A percentile compares a stretch with the other conserved stretches of the same genome.
Conservation (phyloP, 2,113 vertebrate genomes). For the Tragelaphus strepsiceros region DNA sequence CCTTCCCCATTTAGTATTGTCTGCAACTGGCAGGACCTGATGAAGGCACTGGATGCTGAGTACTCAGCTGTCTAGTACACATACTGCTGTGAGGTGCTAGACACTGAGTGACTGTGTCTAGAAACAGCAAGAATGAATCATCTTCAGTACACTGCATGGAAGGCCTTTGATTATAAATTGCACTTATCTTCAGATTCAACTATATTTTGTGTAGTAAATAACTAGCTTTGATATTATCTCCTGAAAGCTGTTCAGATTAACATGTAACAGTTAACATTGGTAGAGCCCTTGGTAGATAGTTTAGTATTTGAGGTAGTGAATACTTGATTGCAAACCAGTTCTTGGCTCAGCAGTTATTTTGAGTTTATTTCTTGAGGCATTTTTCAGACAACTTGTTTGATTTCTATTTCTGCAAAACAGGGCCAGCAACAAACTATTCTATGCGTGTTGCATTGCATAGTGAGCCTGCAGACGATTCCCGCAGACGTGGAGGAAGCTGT, state of each 20-base stretch:
- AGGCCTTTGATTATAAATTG: neutral
- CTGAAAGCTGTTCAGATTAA: neutral
- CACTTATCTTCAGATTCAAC: neutral
- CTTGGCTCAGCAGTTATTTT: neutral
- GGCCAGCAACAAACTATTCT: constrained; percentile 90
- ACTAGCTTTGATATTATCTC: neutral
- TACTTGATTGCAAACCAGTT: neutral
- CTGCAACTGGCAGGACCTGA: neutral
- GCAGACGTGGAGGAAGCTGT: constrained; percentile 85
- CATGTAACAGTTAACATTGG: neutral
- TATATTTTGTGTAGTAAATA: neutral
- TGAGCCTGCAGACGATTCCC: constrained; percentile 86
- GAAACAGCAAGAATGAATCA: neutral
- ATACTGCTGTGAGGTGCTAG: accelerated
- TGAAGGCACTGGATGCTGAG: neutral
- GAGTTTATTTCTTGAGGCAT: neutral
- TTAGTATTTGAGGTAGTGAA: neutral
- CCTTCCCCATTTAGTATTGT: no score
- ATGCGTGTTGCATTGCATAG: constrained; percentile 91
- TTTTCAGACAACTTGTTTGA: constrained; percentile 1
- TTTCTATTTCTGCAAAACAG: constrained; percentile 76
- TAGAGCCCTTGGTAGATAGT: neutral
- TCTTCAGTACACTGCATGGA: neutral
- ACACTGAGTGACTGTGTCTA: neutral
- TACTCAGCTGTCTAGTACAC: neutral